These are phyloP conservation scores for Parazoanthus darwini DNA, from an alignment of 92 coral and sea anemone species.

Conservation along the genomic window DNA sequence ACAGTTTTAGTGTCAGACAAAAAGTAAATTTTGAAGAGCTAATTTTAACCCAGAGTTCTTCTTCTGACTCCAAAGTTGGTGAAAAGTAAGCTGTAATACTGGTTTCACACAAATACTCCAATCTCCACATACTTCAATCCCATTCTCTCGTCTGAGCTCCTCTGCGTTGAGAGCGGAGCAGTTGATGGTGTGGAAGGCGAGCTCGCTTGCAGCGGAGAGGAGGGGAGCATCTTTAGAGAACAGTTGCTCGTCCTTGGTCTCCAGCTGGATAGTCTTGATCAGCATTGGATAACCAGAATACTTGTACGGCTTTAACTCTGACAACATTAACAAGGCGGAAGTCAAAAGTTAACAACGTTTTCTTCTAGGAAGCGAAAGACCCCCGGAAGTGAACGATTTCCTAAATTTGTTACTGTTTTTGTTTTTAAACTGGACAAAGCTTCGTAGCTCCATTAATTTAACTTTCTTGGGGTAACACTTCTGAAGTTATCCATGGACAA, in stretches of 20 bases:
- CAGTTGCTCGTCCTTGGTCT: conserved; percentile 68
- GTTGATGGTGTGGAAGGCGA: conserved; percentile 95
- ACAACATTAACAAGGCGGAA: not conserved
- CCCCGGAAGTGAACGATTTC: not conserved
- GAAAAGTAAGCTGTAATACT: not conserved
- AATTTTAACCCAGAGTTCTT: too few species aligned
- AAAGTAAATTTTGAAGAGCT: too few species aligned
- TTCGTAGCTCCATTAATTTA: not conserved
- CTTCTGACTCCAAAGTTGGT: too few species aligned
- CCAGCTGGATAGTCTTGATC: conserved; percentile 91
- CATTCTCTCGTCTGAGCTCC: conserved; percentile 93
- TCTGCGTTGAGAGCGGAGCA: conserved; percentile 98
- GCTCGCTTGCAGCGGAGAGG: conserved; percentile 91
- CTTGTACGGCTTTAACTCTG: conserved; percentile 97
- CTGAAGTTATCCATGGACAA: not conserved
- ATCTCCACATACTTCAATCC: conserved; percentile 75
- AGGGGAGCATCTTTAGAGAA: conserved; percentile 89
- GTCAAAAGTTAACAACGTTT: not conserved
- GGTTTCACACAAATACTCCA: too few species aligned
- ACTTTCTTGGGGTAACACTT: not conserved
- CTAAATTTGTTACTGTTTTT: too few species aligned
- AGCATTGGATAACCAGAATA: conserved; percentile 99
- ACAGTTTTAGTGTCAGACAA: too few species aligned
- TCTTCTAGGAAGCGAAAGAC: not conserved
- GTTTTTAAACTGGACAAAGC: not conserved